Evolutionary conservation across 2,113 vertebrate species (phyloP).

Genomic region (Sorex fumeus): DNA sequence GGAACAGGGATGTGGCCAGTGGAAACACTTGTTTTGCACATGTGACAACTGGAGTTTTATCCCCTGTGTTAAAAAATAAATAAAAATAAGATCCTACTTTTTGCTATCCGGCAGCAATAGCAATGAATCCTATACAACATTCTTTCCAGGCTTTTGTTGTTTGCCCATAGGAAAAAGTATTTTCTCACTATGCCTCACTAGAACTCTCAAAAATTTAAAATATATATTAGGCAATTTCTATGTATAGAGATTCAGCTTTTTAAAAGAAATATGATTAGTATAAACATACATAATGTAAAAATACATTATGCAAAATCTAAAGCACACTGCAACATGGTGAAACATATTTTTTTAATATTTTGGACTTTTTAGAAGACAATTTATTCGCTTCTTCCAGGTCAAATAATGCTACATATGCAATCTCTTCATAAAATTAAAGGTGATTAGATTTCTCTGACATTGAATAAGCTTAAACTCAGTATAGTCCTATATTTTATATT

Average conservation of each 20-base stretch:
- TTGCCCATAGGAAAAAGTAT: background rate
- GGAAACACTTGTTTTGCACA: too few relatives aligned
- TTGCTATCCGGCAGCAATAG: background rate
- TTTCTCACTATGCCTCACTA: background rate
- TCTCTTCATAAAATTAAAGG: background rate
- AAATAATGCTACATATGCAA: background rate
- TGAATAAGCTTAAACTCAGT: background rate
- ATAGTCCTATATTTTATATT: slow-evolving; percentile 31
- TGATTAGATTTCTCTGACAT: background rate
- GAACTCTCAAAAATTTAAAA: slow-evolving; percentile 18
- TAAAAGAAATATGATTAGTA: slow-evolving; percentile 1
- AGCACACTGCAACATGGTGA: background rate
- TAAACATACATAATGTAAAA: background rate
- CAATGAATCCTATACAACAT: background rate
- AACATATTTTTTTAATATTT: background rate
- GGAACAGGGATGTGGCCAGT: background rate
- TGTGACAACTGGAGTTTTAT: too few relatives aligned
- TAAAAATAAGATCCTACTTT: too few relatives aligned
- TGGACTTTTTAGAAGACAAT: background rate
- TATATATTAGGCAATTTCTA: background rate
- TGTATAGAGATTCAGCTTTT: background rate
- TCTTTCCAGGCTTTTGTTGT: background rate
- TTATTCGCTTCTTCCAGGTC: background rate
- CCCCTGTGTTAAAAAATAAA: too few relatives aligned
- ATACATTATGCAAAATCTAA: background rate